Percentiles rank a stretch among this genome's conserved stretches.
Conservation (phyloP, 2,797 vertebrate genomes). For the Phataginus tricuspis region DNA sequence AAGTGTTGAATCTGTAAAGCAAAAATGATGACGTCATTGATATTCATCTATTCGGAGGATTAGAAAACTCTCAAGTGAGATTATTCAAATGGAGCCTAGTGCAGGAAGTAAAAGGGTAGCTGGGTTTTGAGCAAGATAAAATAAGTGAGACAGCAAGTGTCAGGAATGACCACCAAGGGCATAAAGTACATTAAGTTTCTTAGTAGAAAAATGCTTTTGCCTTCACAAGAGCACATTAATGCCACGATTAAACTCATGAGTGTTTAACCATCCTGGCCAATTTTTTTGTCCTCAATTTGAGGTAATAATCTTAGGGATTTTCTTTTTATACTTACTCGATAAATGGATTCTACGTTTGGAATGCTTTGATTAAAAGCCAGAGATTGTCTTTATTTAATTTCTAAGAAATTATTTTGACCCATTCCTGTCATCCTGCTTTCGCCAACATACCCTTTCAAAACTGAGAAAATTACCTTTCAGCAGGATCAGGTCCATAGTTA, state of each 20-base stretch:
- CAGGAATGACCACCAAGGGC: background rate
- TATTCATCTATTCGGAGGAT: constrained; percentile 22
- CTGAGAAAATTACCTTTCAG: background rate
- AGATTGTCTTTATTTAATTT: constrained; percentile 15
- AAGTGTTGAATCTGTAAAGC: background rate
- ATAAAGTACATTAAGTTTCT: background rate
- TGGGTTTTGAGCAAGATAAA: background rate
- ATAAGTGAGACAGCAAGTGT: background rate
- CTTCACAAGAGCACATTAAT: background rate
- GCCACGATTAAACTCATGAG: background rate
- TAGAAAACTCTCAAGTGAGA: background rate
- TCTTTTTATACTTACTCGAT: background rate
- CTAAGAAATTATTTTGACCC: background rate
- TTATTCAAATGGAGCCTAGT: background rate
- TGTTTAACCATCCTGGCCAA: background rate
- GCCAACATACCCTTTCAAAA: background rate
- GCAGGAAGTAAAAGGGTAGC: background rate
- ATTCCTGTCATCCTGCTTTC: background rate
- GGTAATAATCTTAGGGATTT: background rate
- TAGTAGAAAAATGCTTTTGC: background rate
- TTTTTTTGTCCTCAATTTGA: background rate
- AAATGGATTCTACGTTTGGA: constrained; percentile 30
- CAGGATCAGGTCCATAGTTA: background rate
- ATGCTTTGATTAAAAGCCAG: background rate
- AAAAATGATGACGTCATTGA: constrained; percentile 34